Evolutionary conservation across 2,113 vertebrate genomes (phyloP).

Genomic region (Plectropomus leopardus): DNA sequence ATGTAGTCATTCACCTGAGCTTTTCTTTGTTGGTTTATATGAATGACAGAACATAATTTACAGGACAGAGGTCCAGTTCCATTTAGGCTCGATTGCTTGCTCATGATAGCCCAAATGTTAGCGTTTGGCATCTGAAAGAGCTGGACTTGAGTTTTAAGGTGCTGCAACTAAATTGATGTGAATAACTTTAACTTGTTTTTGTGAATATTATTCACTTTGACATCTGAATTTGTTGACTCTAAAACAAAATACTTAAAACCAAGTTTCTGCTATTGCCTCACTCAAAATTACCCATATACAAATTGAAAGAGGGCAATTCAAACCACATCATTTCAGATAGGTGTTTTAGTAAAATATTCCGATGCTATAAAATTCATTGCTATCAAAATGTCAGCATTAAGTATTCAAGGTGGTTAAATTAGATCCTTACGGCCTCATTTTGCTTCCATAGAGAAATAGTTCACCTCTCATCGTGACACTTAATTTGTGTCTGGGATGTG

Average conservation of each 20-base stretch:
- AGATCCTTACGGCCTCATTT: not conserved
- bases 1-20: not conserved
- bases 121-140: no score
- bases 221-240: not conserved
- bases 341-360: not conserved
- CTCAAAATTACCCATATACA: not conserved
- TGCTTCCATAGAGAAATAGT: not conserved
- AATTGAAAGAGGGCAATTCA: not conserved
- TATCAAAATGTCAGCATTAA: not conserved
- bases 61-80: not conserved
- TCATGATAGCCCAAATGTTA: not conserved
- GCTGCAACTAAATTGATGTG: not conserved
- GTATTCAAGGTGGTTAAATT: not conserved
- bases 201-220: not conserved
- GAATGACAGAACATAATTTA: not conserved
- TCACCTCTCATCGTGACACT: not conserved
- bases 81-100: not conserved
- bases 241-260: not conserved
- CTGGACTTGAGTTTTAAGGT: not conserved
- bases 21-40: not conserved
- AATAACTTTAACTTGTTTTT: no score
- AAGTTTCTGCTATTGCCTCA: not conserved
- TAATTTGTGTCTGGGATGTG: constrained; percentile 14
- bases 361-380: not conserved
- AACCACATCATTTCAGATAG: not conserved